A percentile compares a stretch with the other conserved stretches of the same genome.
These are phyloP conservation scores for Cylas formicarius DNA, from an alignment of 1,140 invertebrate species.

Conservation along the genomic window DNA sequence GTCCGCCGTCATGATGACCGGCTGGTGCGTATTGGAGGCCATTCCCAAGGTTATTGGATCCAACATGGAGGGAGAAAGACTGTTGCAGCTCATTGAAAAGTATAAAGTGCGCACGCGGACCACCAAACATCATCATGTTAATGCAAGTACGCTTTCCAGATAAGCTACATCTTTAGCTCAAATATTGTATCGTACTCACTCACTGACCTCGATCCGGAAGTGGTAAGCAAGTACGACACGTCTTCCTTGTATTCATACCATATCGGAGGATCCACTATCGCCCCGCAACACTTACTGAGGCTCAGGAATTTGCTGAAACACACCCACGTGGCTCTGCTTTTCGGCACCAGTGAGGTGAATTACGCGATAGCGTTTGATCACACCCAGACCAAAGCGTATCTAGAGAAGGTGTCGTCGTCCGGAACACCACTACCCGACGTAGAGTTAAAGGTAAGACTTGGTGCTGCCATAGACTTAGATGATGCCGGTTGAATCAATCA, in stretches of 20 bases:
- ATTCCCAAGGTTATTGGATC: slow-evolving; percentile 33
- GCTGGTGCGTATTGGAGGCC: slow-evolving; percentile 29
- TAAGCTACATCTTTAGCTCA: too few relatives aligned
- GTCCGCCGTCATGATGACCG: slow-evolving; percentile 21
- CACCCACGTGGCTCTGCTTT: slow-evolving; percentile 35
- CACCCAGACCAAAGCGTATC: slow-evolving; percentile 10
- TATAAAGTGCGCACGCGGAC: slow-evolving; percentile 40
- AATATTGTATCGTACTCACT: too few relatives aligned
- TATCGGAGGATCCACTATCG: slow-evolving; percentile 38
- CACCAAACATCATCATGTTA: slow-evolving; percentile 6
- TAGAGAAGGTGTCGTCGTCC: slow-evolving; percentile 33
- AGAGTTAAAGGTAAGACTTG: slow-evolving; percentile 40
- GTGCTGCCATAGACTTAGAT: too few relatives aligned
- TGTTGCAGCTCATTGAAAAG: slow-evolving; percentile 40
- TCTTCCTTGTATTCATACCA: slow-evolving; percentile 33
- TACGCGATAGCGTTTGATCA: slow-evolving; percentile 21
- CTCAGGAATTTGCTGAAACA: slow-evolving; percentile 37
- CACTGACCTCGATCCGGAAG: too few relatives aligned
- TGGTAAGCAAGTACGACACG: slow-evolving; percentile 38
- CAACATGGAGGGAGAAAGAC: slow-evolving; percentile 37
- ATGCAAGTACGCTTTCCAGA: too few relatives aligned
- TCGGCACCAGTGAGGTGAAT: slow-evolving; percentile 41
- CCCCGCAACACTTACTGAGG: slow-evolving; percentile 27
- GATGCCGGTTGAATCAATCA: too few relatives aligned
- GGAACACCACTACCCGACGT: slow-evolving; percentile 36